These are phyloP conservation scores for Laothoe populi DNA, from an alignment of 2,888 invertebrate genomes.

Conservation along the genomic window DNA sequence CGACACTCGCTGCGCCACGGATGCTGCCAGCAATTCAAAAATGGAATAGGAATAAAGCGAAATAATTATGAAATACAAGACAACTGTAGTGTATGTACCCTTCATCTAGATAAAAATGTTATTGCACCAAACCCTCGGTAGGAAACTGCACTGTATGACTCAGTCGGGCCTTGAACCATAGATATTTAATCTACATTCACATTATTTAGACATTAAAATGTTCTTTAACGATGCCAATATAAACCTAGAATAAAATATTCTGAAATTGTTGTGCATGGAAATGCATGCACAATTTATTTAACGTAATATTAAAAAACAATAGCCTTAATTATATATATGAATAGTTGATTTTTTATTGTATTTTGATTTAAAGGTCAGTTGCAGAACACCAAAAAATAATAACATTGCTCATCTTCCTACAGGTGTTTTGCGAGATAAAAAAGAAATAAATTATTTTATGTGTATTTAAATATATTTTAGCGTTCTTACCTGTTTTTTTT, in stretches of 20 bases:
- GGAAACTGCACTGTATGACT: conserved; percentile 14
- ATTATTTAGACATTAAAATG: conserved; percentile 16
- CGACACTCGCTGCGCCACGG: too few relatives aligned
- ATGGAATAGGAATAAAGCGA: too few relatives aligned
- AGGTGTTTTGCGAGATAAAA: neutral
- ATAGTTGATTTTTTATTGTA: neutral
- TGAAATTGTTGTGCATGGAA: neutral
- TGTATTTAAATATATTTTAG: too few relatives aligned
- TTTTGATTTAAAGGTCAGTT: neutral
- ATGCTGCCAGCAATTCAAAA: too few relatives aligned
- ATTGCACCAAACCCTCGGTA: neutral
- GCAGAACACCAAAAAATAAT: neutral
- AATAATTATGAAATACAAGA: too few relatives aligned
- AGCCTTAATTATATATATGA: neutral
- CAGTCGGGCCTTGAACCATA: conserved; percentile 15
- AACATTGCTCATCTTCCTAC: neutral
- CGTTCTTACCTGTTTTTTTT: neutral
- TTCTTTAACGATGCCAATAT: neutral
- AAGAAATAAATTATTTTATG: neutral
- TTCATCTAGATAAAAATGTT: neutral
- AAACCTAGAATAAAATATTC: neutral
- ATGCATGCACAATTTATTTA: neutral
- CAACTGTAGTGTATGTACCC: too few relatives aligned
- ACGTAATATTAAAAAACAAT: neutral
- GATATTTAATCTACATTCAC: conserved; percentile 22